phyloP scores from a whole-genome alignment of 2,888 invertebrate genomes.

The Nectonema munidae region DNA sequence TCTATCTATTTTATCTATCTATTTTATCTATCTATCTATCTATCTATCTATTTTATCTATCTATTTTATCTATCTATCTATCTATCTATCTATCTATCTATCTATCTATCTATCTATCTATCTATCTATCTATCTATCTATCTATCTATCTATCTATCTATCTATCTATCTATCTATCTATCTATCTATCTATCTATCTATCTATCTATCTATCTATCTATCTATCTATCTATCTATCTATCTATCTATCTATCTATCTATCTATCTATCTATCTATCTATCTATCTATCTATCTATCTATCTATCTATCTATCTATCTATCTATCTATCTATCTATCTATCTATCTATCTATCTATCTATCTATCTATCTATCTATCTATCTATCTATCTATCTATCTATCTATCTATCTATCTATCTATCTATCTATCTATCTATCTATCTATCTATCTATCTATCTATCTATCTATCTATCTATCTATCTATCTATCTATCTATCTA shows the following conservation, averaged over 20 bases:
- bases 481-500: conserved; percentile 5
- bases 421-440: too few relatives aligned
- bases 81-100: conserved; percentile 5
- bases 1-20: conserved; percentile 5
- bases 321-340: conserved; percentile 5
- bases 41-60: not conserved
- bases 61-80: conserved; percentile 1
- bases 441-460: too few relatives aligned
- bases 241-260: conserved; percentile 5
- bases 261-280: conserved; percentile 5
- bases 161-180: conserved; percentile 5
- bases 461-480: conserved; percentile 1
- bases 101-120: conserved; percentile 5
- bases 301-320: conserved; percentile 5
- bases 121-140: conserved; percentile 5
- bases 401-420: conserved; percentile 5
- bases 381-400: conserved; percentile 5
- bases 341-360: conserved; percentile 5
- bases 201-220: conserved; percentile 5
- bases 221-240: conserved; percentile 5
- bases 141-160: conserved; percentile 5
- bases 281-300: conserved; percentile 5
- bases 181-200: conserved; percentile 5
- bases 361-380: conserved; percentile 5
- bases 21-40: conserved; percentile 1